phyloP scores from a whole-genome alignment of 2,797 vertebrate species.

The Sebastes steindachneri region DNA sequence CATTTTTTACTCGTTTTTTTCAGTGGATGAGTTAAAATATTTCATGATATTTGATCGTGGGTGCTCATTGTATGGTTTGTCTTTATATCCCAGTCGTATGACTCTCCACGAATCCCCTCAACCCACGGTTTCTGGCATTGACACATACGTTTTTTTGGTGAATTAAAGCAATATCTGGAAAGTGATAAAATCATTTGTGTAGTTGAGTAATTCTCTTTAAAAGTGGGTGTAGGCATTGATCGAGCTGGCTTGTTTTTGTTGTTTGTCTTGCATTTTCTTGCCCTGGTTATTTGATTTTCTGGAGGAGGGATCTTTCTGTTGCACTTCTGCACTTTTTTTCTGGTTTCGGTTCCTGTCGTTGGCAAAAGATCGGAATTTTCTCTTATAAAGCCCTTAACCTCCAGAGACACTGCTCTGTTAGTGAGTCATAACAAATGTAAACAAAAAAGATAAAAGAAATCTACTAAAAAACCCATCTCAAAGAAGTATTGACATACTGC shows the following conservation, averaged over 20 bases:
- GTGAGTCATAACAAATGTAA: conserved; percentile 39
- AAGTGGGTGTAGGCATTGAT: neutral
- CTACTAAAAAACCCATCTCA: conserved; percentile 15
- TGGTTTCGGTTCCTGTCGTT: conserved; percentile 30
- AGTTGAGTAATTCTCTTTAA: neutral
- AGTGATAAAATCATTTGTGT: neutral
- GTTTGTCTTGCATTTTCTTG: conserved; percentile 24
- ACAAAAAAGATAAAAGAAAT: conserved; percentile 24
- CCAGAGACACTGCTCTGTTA: conserved; percentile 11
- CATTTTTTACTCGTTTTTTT: neutral
- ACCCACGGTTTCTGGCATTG: no score
- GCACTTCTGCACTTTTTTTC: conserved; percentile 15
- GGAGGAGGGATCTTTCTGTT: conserved; percentile 35
- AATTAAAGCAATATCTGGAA: neutral
- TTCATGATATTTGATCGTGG: neutral
- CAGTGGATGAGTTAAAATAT: neutral
- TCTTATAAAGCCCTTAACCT: conserved; percentile 36
- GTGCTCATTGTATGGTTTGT: neutral
- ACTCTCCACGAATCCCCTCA: neutral
- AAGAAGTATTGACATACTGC: conserved; percentile 52
- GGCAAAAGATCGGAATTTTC: conserved; percentile 26
- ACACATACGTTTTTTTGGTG: neutral
- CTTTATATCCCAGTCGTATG: neutral
- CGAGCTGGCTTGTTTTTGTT: conserved; percentile 11
- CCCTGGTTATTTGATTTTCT: conserved; percentile 40